Base-by-base conservation (phyloP, 2,888 invertebrate genomes). In the Dryocosmus kuriphilus region DNA sequence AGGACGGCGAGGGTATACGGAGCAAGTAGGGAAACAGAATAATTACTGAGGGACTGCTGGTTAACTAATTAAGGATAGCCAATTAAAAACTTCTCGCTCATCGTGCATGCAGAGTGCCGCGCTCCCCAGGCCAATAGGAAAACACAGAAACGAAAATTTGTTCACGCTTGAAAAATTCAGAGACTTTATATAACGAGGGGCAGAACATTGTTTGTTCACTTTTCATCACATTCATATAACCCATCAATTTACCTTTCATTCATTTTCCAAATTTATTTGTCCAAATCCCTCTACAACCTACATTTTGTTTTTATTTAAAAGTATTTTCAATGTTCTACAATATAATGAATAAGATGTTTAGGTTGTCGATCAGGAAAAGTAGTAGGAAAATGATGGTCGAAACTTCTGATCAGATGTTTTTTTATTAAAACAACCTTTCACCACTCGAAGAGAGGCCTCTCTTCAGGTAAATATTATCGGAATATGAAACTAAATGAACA, bases 31-130 rank as follows among this genome's bases (percentile, higher is more conserved):
- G 87, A 89, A 89, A 89, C 88, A 86, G 90, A 89, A 90, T 90
- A 91, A 91, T 91, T 90, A 90, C 89, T 86, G 87, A 86, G 88
- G 87, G 87, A 88, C 89, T 82, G 87, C 87, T 88, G 86, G 89
- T 89, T 90, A 89, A 90, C 90, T 91, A 91, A 91, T 91, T 91
- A 90, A 89, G 88, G 89, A 88, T 88, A 85, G 88, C 91, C 91
- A 91, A 91, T 91, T 91, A 91, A 91, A 91, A 91, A 91, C 88
- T 91, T 91, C 87, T 86, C 89, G 84, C 86, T 85, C 83, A 81
- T 86, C 83, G 86, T 84, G 85, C 76, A 77, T 77, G 55, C 77
- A 46, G 51, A 61, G 65, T 38, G 51, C 62, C 27, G 71, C 30
- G 57, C 38, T 65, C 46, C 46, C 46, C 71, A 71, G 71, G 30